Conservation (phyloP, 2,113 vertebrate genomes). For the Poicephalus gulielmi region DNA sequence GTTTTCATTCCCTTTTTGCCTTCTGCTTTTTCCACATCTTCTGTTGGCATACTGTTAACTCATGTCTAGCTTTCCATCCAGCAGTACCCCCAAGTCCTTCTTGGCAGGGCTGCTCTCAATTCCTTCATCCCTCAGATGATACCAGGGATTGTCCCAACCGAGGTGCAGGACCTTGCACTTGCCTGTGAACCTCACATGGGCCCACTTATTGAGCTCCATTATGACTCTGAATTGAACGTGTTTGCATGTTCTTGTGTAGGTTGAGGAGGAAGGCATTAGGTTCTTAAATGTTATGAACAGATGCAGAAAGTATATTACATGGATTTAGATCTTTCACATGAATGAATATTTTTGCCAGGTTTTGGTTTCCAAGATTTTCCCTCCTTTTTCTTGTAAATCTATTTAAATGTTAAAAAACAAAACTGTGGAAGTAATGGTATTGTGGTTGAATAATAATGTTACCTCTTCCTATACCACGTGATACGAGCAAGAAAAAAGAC, state of each 20-base stretch:
- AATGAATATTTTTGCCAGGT: neutral
- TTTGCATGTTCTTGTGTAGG: rapidly evolving
- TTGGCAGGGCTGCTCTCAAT: neutral
- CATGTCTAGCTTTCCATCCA: neutral
- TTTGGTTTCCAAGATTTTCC: neutral
- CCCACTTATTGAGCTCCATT: neutral
- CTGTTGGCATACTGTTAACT: neutral
- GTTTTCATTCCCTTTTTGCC: neutral
- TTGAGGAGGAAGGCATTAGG: neutral
- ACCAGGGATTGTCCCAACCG: neutral
- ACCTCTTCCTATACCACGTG: neutral
- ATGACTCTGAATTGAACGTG: neutral
- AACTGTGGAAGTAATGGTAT: rapidly evolving
- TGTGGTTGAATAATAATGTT: neutral
- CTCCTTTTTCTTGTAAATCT: neutral
- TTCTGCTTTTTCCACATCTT: neutral
- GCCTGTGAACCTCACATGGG: neutral
- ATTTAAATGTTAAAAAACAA: neutral
- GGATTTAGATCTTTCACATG: neutral
- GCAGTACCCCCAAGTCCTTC: neutral
- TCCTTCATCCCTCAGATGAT: too few species aligned
- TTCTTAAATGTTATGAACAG: neutral
- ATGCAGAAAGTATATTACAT: neutral
- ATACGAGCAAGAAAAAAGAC: neutral
- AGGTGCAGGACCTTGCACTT: neutral